These are phyloP conservation scores for Todus mexicanus DNA, from an alignment of 2,797 vertebrate species.

Conservation along the genomic window DNA sequence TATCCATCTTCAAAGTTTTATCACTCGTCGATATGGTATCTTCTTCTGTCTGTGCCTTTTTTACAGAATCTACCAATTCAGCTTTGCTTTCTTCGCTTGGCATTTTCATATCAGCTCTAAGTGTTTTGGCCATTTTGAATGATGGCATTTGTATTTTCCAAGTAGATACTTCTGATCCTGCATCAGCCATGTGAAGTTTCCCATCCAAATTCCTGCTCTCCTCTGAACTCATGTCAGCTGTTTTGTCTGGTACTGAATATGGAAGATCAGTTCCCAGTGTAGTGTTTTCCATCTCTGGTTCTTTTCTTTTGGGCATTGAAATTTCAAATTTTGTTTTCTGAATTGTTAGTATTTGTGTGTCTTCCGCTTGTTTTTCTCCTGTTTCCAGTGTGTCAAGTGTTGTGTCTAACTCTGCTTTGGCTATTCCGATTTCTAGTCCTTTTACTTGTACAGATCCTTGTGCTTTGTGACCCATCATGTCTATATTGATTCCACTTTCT, in stretches of 20 bases:
- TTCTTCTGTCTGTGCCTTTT: accelerated
- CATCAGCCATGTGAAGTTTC: accelerated
- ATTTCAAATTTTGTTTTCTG: slow-evolving; percentile 15
- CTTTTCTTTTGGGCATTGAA: not conserved
- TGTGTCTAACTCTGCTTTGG: slow-evolving; percentile 72
- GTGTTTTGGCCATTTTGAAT: not conserved
- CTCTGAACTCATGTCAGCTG: not conserved
- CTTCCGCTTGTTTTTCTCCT: not conserved
- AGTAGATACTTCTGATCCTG: not conserved
- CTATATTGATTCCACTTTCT: not conserved
- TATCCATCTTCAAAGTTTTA: not conserved
- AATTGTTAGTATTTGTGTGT: not conserved
- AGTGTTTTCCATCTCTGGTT: not conserved
- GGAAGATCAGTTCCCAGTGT: not conserved
- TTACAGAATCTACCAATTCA: accelerated
- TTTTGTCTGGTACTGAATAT: not conserved
- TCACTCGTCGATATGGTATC: accelerated
- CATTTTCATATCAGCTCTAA: not conserved
- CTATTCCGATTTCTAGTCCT: slow-evolving; percentile 1
- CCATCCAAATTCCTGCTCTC: accelerated
- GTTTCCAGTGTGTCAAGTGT: slow-evolving; percentile 44
- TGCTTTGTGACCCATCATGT: accelerated
- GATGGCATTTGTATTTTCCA: not conserved
- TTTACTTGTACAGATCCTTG: not conserved
- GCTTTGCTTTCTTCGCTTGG: accelerated